Percentiles rank a stretch among this genome's conserved stretches.
Conservation (phyloP, 1,140 invertebrate genomes). For the Thereuonema tuberculata region DNA sequence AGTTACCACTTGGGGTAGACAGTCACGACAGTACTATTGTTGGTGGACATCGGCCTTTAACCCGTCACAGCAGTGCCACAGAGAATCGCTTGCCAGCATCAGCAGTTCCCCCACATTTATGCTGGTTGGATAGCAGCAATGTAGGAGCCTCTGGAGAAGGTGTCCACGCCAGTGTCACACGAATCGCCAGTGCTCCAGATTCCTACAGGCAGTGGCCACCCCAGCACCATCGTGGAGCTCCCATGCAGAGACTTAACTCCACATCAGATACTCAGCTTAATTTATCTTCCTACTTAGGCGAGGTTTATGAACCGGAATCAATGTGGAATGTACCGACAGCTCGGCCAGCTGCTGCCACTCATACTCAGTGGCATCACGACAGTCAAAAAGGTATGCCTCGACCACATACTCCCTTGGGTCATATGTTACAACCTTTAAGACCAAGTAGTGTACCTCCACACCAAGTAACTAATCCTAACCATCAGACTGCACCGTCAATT, state of each 20-base stretch:
- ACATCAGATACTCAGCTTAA: slow-evolving; percentile 51
- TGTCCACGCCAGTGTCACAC: slow-evolving; percentile 44
- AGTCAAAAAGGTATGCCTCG: background rate
- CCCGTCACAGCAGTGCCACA: slow-evolving; percentile 22
- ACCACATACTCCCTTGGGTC: background rate
- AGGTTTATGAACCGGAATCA: slow-evolving; percentile 5
- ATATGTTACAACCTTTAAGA: background rate
- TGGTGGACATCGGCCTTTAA: slow-evolving; percentile 17
- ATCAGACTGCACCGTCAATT: slow-evolving; percentile 25
- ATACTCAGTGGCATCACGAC: background rate
- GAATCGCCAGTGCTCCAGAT: slow-evolving; percentile 65
- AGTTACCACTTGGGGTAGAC: background rate
- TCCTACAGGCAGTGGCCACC: slow-evolving; percentile 41
- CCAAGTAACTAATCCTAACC: background rate
- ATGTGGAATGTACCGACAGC: slow-evolving; percentile 23
- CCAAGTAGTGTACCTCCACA: slow-evolving; percentile 4
- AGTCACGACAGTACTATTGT: background rate
- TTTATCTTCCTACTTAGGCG: slow-evolving; percentile 23
- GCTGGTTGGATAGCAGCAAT: background rate
- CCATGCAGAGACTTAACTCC: slow-evolving; percentile 29
- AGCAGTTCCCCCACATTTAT: background rate
- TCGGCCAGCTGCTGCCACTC: slow-evolving; percentile 18
- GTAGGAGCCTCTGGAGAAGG: background rate
- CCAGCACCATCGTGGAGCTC: slow-evolving; percentile 19
- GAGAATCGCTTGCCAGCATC: background rate